A percentile compares a stretch with the other conserved stretches of the same genome.
Evolutionary conservation across 1,140 invertebrate species (phyloP).

Genomic region (Aphelenchoides avenae): DNA sequence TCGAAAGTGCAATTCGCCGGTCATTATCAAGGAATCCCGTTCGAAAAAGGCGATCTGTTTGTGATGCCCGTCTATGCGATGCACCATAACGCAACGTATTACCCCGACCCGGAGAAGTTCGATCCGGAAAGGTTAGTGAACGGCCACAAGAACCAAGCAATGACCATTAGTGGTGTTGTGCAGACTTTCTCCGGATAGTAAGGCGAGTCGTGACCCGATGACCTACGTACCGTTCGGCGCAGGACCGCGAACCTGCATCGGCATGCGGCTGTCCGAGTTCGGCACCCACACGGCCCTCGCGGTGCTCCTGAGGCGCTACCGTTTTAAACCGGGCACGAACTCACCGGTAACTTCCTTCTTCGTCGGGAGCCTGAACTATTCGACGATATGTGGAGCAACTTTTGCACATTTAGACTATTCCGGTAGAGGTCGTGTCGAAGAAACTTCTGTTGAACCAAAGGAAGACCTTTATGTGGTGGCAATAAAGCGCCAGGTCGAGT

Average conservation of each 20-base stretch:
- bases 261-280: slow-evolving; percentile 68
- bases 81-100: slow-evolving; percentile 19
- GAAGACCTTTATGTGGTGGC: no score
- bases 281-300: slow-evolving; percentile 67
- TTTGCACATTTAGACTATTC: no score
- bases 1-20: slow-evolving; percentile 11
- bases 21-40: slow-evolving; percentile 23
- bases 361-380: no score
- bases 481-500: no score
- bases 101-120: slow-evolving; percentile 26
- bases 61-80: slow-evolving; percentile 20
- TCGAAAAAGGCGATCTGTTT: slow-evolving; percentile 17
- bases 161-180: background rate
- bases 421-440: no score
- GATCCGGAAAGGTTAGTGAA: slow-evolving; percentile 30
- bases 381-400: no score
- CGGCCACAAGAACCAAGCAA: no score
- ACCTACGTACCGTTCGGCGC: slow-evolving; percentile 63
- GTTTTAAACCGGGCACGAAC: slow-evolving; percentile 11
- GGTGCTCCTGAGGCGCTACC: slow-evolving; percentile 44
- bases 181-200: slow-evolving; percentile 23
- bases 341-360: no score
- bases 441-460: no score
- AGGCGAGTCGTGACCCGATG: slow-evolving; percentile 43
- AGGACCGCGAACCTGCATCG: slow-evolving; percentile 65